Base-by-base conservation (phyloP, 1,140 invertebrate genomes). In the Drosophila quadrilineata region DNA sequence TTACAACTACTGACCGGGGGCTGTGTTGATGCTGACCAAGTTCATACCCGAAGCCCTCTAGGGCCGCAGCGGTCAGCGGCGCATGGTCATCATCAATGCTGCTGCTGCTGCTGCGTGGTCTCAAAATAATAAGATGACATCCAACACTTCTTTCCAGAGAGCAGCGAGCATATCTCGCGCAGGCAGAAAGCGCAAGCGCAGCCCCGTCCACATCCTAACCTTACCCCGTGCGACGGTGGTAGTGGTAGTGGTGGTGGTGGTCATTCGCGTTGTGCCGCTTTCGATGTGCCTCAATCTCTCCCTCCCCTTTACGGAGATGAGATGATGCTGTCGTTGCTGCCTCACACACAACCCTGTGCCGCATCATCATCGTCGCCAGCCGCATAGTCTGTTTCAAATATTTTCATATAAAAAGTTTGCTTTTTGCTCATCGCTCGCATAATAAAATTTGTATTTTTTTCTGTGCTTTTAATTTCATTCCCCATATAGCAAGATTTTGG, bases 111-210 rank as follows among this genome's bases (percentile, higher is more conserved):
- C 54, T 41, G 52, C 70, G 46, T 80, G 76, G 75, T 80, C 76
- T 84, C 79, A 65, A 87, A 82, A 88, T 88, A 88, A 88, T 88
- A 88, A 88, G 86, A 88, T 88, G 85, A 88, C 85, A 88, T 88
- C 86, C 85, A 88, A 88, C 85, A 88, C 85, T 88, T 88, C 79
- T 84, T 85, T n/a, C n/a, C n/a, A n/a, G n/a, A n/a, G n/a, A n/a
- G n/a, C n/a, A n/a, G n/a, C n/a, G n/a, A n/a, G n/a, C n/a, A n/a
- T n/a, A n/a, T n/a, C 69, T 48, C 16, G 52, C 35, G 56, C 59
- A 66, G 64, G 64, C 74, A 71, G 41, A 80, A 65, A 59, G 43
- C 63, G 38, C 71, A 50, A 24, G 33, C 31, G 38, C 56, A 41
- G 72, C 62, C 52, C 46, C 58, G 48, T 52, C 52, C 63, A 63